Base-by-base conservation (phyloP, 2,888 invertebrate species). In the Drosophila anomelani region DNA sequence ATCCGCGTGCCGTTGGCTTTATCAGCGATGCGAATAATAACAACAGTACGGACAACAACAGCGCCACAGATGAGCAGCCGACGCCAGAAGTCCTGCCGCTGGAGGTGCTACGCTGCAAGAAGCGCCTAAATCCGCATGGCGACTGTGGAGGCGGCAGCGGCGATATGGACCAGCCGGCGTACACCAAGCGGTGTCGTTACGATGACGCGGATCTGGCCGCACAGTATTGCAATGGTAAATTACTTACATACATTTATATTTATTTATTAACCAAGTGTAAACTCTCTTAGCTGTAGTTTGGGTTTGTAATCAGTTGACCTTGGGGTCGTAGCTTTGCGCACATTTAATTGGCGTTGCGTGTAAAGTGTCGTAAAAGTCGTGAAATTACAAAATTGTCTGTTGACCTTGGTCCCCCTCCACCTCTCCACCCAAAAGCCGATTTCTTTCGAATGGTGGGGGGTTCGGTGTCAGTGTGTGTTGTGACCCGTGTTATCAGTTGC, bases 161-260 rank as follows among this genome's bases (percentile, higher is more conserved):
- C 66, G 77, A 74, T 67, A 62, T 74, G 72, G 69, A 76, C 49
- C 67, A 73, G 54, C 68, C 78, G 72, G 71, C 80, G 63, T 75
- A 81, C 53, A 83, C 86, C 68, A 91, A 91, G 72, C 88, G 91
- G 20, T 91, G 91, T 74, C 91, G 91, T 61, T 91, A 87, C 55
- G 91, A 91, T 72, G 85, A 89, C 74, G 89, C 78, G 62, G 89
- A 86, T 72, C 68, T 86, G 56, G 80, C 87, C 43, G 91, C 90
- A 29, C 91, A 91, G 79, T 91, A 91, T 83, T 91, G 90, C 76
- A 91, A 90, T 80, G 91, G 91, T 90, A 85, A 88, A 34, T 36
- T 34, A 13, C 17, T 2, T 7, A 32, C 8, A 34, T 13, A 8
- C 12, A 34, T 20, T 34, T 51, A 34, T 8, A 20, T 34, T 20